A percentile compares a stretch with the other conserved stretches of the same genome.
phyloP scores from a whole-genome alignment of 1,140 invertebrate genomes.

The Drosophila kanapiae region DNA sequence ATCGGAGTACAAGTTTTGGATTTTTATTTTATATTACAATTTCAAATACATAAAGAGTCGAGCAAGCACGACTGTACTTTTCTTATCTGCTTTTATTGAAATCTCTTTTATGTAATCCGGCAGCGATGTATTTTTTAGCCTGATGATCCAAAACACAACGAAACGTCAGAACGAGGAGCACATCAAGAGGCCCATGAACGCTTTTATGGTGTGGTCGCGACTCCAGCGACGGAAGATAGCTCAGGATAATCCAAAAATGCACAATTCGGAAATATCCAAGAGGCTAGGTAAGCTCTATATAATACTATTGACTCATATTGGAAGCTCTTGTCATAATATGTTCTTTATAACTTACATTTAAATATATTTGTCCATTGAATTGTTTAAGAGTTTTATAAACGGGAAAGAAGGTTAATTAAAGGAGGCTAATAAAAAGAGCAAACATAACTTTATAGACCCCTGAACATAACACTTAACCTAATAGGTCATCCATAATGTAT shows the following conservation, averaged over 20 bases:
- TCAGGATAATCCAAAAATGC: slow-evolving; percentile 99
- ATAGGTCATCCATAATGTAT: no score
- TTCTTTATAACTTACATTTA: not conserved
- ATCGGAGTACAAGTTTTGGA: no score
- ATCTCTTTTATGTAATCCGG: not conserved
- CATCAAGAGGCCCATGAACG: slow-evolving; percentile 92
- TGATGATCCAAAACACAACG: slow-evolving; percentile 85
- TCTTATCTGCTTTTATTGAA: not conserved
- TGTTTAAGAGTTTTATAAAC: not conserved
- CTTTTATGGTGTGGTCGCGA: slow-evolving; percentile 94
- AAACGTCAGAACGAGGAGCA: slow-evolving; percentile 86
- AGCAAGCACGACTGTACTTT: not conserved
- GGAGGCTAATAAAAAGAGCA: not conserved
- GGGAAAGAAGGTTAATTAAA: not conserved
- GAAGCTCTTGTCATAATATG: not conserved
- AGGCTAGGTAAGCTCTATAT: slow-evolving; percentile 90
- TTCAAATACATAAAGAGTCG: not conserved
- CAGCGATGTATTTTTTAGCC: slow-evolving; percentile 83
- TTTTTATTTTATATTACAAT: not conserved
- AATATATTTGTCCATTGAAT: not conserved
- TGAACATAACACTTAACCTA: no score
- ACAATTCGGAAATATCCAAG: slow-evolving; percentile 99
- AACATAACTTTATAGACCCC: not conserved
- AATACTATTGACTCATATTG: not conserved
- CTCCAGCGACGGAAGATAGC: slow-evolving; percentile 96